Percentiles rank a stretch among this genome's conserved stretches.
These are phyloP conservation scores for Aphelocoma californica DNA, from an alignment of 2,797 vertebrate genomes.

Conservation along the genomic window DNA sequence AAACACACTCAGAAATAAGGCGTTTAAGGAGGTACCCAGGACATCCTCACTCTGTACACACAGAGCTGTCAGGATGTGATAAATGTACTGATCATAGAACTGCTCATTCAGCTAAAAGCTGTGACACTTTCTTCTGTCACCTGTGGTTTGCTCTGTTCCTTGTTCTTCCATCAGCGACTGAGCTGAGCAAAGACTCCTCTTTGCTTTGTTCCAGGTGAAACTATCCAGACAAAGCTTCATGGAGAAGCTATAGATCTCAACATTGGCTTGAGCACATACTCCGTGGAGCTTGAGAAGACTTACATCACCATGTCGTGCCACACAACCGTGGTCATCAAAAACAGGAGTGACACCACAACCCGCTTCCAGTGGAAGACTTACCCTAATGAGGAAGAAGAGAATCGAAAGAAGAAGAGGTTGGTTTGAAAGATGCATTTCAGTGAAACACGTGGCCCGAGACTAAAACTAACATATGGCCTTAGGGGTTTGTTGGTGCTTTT, in stretches of 20 bases:
- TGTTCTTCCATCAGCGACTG: not conserved
- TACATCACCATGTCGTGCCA: constrained; percentile 77
- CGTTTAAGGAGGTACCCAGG: not conserved
- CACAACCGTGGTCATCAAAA: constrained; percentile 76
- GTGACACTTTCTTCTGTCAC: not conserved
- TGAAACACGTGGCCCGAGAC: not conserved
- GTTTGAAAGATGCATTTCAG: not conserved
- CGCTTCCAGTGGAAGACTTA: constrained; percentile 84
- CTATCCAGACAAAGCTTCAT: constrained; percentile 72
- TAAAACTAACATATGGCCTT: accelerated
- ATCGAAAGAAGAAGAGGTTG: constrained; percentile 73
- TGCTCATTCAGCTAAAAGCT: not conserved
- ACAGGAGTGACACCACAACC: constrained; percentile 78
- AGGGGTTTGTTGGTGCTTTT: not conserved
- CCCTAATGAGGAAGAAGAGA: constrained; percentile 76
- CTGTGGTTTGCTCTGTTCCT: not conserved
- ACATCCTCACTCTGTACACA: not conserved
- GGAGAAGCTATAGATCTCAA: constrained; percentile 81
- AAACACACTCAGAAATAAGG: not conserved
- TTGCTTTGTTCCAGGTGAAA: constrained; percentile 79
- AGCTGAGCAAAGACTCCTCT: not conserved
- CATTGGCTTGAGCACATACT: constrained; percentile 77
- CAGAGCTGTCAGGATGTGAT: not conserved
- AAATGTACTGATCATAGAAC: not conserved
- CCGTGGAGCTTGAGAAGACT: constrained; percentile 77